Evolutionary conservation across 2,888 invertebrate species (phyloP), one percentile per base, ranked within the genome.

Genomic region (Drosophila ustulata): DNA sequence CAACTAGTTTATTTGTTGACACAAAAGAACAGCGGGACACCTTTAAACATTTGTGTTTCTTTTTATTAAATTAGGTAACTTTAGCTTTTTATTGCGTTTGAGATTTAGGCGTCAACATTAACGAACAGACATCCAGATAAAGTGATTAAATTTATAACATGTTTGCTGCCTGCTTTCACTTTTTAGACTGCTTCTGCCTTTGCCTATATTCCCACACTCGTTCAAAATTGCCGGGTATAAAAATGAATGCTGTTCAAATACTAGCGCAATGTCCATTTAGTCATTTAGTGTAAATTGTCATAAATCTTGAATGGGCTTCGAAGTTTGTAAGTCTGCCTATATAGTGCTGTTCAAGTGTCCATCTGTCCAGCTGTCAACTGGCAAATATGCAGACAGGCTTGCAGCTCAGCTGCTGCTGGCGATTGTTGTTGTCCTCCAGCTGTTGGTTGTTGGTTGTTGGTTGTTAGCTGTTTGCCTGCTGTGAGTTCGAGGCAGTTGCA

Each of bases 391-490:
- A 49, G 46, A 51, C 49, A n/a, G 30, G 7, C 9, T 75, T 66
- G 47, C 34, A 52, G 49, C 47, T 63, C 50, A 53, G 62, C 78
- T 68, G 59, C 55, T 37, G 37, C 39, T 52, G 56, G 79, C 82
- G 88, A 89, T 89, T 84, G 89, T 86, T 80, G 88, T 80, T 88
- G 89, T 84, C 89, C 83, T 83, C 83, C 79, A 83, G 66, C 75
- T 59, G 66, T 67, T 64, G 46, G 46, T 0, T 50, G 32, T 8
- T 32, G 88, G 64, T 70, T 59, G 66, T 67, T 62, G 18, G 46
- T 0, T 50, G 32, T 34, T 34, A 89, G 64, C 71, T 59, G 66
- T 66, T 62, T 34, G 46, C 1, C 45, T 58, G 37, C 18, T 13
- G 1, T 9, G 3, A 30, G 9, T n/a, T 56, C 51, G 71, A 43